Evolutionary conservation across 2,797 vertebrate genomes (phyloP).

Genomic region (Hydrocynus forskahlii): DNA sequence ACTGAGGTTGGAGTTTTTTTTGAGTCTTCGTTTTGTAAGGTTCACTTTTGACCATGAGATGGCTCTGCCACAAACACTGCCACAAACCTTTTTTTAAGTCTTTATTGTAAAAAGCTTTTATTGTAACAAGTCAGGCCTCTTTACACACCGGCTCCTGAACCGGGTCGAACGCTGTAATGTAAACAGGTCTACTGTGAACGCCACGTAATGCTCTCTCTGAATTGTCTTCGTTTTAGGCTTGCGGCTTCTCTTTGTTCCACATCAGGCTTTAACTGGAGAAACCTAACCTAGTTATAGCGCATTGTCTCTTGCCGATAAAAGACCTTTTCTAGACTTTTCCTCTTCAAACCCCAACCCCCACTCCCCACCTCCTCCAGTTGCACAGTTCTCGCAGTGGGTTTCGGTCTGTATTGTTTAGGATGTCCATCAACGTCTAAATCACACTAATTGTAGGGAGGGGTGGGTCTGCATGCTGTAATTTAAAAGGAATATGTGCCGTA

Average conservation of each 20-base stretch:
- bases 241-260: constrained; percentile 39
- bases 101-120: constrained; percentile 8
- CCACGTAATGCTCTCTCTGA: constrained; percentile 31
- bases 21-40: background rate
- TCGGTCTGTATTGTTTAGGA: constrained; percentile 70
- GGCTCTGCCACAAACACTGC: constrained; percentile 10
- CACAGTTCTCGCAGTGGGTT: constrained; percentile 26
- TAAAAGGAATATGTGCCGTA: constrained; percentile 80
- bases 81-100: constrained; percentile 1
- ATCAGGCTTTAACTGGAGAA: constrained; percentile 21
- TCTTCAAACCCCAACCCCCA: background rate
- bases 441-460: constrained; percentile 80
- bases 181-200: constrained; percentile 16
- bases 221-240: constrained; percentile 30
- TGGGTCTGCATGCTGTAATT: constrained; percentile 79
- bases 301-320: constrained; percentile 39
- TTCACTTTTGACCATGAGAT: background rate
- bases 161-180: constrained; percentile 27
- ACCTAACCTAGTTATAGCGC: constrained; percentile 24
- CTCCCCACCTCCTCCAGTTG: constrained; percentile 18
- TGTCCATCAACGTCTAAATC: constrained; percentile 72
- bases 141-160: constrained; percentile 31
- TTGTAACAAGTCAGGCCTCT: constrained; percentile 25
- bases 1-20: constrained; percentile 20
- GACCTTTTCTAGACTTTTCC: constrained; percentile 23